These are phyloP conservation scores for Poicephalus gulielmi DNA, from an alignment of 2,113 vertebrate genomes.

Conservation along the genomic window DNA sequence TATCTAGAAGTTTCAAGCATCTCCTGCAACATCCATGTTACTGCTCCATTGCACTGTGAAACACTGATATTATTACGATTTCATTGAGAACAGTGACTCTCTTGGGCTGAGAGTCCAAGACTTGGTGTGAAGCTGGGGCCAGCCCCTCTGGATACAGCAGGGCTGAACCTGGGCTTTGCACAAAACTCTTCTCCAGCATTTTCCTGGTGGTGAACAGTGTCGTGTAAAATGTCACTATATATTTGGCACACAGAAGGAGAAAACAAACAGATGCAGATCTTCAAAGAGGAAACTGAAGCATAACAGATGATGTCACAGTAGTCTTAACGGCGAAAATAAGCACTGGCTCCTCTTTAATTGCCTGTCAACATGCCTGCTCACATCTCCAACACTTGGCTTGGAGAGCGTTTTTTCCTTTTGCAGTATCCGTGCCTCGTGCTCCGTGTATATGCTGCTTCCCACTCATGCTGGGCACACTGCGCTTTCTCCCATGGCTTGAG, in stretches of 20 bases:
- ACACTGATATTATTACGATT: background rate
- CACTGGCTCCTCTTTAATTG: conserved; percentile 5
- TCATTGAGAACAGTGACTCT: background rate
- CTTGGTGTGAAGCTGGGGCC: no score
- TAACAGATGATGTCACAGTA: background rate
- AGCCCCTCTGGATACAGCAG: background rate
- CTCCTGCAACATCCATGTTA: background rate
- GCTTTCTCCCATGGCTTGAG: background rate
- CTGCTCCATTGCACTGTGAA: background rate
- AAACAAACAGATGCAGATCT: background rate
- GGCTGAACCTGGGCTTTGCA: background rate
- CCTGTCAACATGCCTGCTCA: background rate
- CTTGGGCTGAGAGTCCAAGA: background rate
- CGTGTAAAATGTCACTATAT: background rate
- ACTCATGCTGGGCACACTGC: background rate
- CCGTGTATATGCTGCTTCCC: background rate
- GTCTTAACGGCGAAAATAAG: background rate
- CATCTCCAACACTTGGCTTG: background rate
- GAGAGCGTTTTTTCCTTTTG: rapidly evolving
- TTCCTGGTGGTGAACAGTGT: rapidly evolving
- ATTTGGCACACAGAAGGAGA: background rate
- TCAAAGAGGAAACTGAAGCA: background rate
- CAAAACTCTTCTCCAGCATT: background rate
- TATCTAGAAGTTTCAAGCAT: background rate
- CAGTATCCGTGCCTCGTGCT: background rate